These are phyloP conservation scores for Aspiorhynchus laticeps DNA, from an alignment of 2,113 vertebrate genomes.

Conservation along the genomic window DNA sequence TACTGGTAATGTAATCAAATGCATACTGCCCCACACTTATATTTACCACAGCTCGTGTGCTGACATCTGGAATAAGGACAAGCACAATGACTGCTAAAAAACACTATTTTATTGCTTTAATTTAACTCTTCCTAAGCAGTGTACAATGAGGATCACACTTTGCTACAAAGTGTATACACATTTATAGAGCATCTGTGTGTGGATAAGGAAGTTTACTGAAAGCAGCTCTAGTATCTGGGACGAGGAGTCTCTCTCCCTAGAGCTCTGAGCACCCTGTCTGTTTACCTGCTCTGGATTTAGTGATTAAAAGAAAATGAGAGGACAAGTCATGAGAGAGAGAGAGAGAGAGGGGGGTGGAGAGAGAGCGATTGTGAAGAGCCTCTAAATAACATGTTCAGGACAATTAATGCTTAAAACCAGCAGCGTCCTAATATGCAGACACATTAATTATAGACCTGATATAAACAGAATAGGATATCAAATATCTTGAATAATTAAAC, in stretches of 20 bases:
- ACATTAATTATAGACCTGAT: constrained; percentile 16
- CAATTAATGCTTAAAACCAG: constrained; percentile 2
- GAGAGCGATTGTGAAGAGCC: neutral
- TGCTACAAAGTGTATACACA: neutral
- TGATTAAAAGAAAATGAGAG: constrained; percentile 16
- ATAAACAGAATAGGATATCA: constrained; percentile 24
- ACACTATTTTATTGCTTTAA: neutral
- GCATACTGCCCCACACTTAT: constrained; percentile 2
- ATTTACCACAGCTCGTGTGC: neutral
- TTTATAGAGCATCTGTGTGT: neutral
- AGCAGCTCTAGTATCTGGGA: neutral
- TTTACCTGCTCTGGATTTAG: constrained; percentile 20
- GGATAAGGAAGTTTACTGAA: constrained; percentile 1
- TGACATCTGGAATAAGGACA: neutral
- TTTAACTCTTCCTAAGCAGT: constrained; percentile 15
- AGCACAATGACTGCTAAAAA: neutral
- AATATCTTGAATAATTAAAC: neutral
- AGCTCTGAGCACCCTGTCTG: constrained; percentile 24
- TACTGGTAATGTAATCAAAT: constrained; percentile 44
- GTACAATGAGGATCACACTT: neutral
- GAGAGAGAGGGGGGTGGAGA: neutral
- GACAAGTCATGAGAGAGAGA: no score
- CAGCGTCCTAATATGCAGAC: neutral
- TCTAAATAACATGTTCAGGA: neutral
- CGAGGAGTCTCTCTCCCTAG: neutral